Evolutionary conservation across 2,888 invertebrate genomes (phyloP).

Genomic region (Proisotoma minuta): DNA sequence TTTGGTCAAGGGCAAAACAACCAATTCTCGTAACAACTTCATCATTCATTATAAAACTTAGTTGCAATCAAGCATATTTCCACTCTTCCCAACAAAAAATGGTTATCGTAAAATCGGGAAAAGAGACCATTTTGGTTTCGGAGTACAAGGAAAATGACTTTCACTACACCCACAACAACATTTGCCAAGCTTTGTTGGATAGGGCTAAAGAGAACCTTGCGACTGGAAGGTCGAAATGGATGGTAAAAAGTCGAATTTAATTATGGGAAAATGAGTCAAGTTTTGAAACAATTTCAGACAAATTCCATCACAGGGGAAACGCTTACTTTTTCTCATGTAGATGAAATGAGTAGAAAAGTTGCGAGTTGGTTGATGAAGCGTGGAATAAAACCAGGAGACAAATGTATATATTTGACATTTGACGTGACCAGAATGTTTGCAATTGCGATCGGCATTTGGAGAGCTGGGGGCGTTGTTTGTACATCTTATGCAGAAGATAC

Average conservation of each 20-base stretch:
- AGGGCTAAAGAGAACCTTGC: slow-evolving; percentile 31
- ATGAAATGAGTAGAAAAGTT: slow-evolving; percentile 28
- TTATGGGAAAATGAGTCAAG: not conserved
- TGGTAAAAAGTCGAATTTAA: slow-evolving; percentile 24
- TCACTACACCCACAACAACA: slow-evolving; percentile 30
- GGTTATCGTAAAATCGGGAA: not conserved
- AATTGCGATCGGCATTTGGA: slow-evolving; percentile 39
- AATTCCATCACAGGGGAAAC: slow-evolving; percentile 38
- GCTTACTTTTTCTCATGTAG: slow-evolving; percentile 36
- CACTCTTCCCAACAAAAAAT: not conserved
- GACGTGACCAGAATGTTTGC: slow-evolving; percentile 44
- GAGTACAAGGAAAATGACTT: slow-evolving; percentile 15
- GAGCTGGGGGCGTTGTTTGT: slow-evolving; percentile 40
- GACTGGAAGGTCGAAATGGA: slow-evolving; percentile 35
- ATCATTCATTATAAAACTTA: not conserved
- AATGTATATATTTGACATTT: slow-evolving; percentile 39
- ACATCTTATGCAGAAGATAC: slow-evolving; percentile 45
- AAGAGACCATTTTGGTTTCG: slow-evolving; percentile 28
- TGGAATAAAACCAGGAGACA: slow-evolving; percentile 43
- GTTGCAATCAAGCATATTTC: too few relatives aligned
- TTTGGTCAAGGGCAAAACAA: not conserved
- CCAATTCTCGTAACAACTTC: not conserved
- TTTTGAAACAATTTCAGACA: slow-evolving; percentile 26
- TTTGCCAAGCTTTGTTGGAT: slow-evolving; percentile 30
- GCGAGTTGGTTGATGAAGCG: slow-evolving; percentile 40